Percentiles rank a stretch among this genome's conserved stretches.
Conservation (phyloP, 2,888 invertebrate species). For the Limnephilus lunatus region DNA sequence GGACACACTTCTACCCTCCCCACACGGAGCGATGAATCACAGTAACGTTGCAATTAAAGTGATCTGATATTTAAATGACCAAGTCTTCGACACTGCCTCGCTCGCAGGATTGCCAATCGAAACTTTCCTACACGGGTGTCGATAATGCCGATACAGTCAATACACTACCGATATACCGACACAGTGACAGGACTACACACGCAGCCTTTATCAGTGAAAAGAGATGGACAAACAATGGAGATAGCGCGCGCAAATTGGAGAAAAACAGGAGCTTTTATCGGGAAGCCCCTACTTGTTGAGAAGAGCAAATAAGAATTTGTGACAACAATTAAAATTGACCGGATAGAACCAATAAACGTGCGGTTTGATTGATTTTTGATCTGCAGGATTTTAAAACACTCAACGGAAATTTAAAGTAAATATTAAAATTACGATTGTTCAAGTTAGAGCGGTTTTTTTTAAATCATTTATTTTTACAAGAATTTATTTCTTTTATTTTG, state of each 20-base stretch:
- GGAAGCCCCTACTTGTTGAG: background rate
- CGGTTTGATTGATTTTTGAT: background rate
- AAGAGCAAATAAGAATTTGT: background rate
- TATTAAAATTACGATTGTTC: background rate
- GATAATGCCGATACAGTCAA: background rate
- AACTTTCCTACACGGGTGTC: constrained; percentile 22
- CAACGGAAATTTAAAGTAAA: background rate
- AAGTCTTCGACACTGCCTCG: background rate
- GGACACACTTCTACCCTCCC: constrained; percentile 13
- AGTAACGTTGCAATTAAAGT: constrained; percentile 60
- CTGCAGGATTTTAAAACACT: background rate
- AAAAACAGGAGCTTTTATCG: background rate
- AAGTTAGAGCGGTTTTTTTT: background rate
- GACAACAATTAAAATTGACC: background rate
- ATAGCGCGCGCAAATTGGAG: constrained; percentile 35
- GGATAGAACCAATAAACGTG: background rate
- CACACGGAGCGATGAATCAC: constrained; percentile 50
- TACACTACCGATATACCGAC: background rate
- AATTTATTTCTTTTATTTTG: background rate
- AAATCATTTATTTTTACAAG: background rate
- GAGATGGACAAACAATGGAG: background rate
- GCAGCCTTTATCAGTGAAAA: constrained; percentile 32
- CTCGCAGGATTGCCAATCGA: constrained; percentile 3
- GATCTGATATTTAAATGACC: constrained; percentile 58
- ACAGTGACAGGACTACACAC: background rate